A percentile compares a stretch with the other conserved stretches of the same genome.
These are phyloP conservation scores for Brachionus paranguensis DNA, from an alignment of 1,140 invertebrate species.

Conservation along the genomic window DNA sequence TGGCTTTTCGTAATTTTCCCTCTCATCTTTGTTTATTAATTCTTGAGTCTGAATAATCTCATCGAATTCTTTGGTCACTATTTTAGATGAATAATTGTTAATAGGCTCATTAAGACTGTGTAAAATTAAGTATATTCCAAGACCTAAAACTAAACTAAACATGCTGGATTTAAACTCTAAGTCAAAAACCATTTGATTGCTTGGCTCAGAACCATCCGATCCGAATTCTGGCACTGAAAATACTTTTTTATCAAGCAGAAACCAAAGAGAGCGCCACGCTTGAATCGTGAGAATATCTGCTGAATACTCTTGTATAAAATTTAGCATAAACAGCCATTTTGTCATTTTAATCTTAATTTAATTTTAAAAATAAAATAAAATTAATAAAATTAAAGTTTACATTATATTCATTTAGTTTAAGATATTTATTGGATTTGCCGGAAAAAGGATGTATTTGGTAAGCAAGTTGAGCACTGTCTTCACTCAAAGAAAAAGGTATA, in stretches of 20 bases:
- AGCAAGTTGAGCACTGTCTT: not conserved
- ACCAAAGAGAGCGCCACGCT: constrained; percentile 20
- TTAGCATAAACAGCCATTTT: constrained; percentile 1
- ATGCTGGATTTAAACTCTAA: not conserved
- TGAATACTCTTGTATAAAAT: constrained; percentile 12
- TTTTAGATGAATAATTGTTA: not conserved
- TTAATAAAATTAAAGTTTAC: not conserved
- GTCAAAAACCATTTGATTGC: not conserved
- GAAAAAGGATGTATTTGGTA: constrained; percentile 29
- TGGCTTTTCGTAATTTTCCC: constrained; percentile 10
- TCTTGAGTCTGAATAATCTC: not conserved
- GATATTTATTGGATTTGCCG: not conserved
- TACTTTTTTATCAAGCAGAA: not conserved
- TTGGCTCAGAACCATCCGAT: not conserved
- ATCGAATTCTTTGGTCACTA: not conserved
- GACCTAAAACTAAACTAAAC: not conserved
- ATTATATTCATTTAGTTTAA: constrained; percentile 23
- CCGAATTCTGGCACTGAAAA: not conserved
- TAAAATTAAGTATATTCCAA: not conserved
- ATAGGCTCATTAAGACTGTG: constrained; percentile 1
- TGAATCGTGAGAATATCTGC: constrained; percentile 17
- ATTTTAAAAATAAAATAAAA: not conserved
- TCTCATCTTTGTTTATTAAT: not conserved
- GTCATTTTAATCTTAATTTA: not conserved
- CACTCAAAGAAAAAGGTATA: not conserved